Conservation (phyloP, 2,797 vertebrate genomes). For the Smutsia temminckii region DNA sequence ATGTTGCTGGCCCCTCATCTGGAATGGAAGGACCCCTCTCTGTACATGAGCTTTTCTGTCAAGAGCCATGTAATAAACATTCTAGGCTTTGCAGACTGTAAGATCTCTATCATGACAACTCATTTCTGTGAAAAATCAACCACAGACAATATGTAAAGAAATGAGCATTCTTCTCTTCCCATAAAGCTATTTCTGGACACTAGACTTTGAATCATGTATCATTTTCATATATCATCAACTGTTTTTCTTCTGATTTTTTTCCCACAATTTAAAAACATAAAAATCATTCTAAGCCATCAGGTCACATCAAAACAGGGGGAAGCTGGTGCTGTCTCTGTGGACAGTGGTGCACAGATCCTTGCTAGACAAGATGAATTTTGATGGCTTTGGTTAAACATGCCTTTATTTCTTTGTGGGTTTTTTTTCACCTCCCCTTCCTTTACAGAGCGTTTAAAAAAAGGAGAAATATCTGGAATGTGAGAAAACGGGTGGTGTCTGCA, state of each 20-base stretch:
- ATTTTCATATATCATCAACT: not conserved
- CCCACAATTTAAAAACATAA: not conserved
- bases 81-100: not conserved
- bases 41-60: not conserved
- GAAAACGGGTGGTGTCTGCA: conserved; percentile 65
- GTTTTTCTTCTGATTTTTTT: not conserved
- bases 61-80: not conserved
- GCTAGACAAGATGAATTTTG: too few relatives aligned
- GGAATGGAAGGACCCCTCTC: not conserved
- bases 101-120: too few relatives aligned
- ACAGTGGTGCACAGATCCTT: accelerated
- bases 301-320: not conserved
- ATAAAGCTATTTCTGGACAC: not conserved
- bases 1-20: not conserved
- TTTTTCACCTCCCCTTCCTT: not conserved
- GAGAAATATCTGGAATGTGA: not conserved
- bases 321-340: accelerated
- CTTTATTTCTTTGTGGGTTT: not conserved
- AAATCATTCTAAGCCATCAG: not conserved
- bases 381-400: not conserved
- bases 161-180: accelerated
- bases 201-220: not conserved
- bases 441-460: not conserved
- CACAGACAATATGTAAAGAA: accelerated
- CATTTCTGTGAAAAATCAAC: not conserved